Evolutionary conservation across 2,888 invertebrate genomes (phyloP).

Genomic region (Polydrusus cervinus): DNA sequence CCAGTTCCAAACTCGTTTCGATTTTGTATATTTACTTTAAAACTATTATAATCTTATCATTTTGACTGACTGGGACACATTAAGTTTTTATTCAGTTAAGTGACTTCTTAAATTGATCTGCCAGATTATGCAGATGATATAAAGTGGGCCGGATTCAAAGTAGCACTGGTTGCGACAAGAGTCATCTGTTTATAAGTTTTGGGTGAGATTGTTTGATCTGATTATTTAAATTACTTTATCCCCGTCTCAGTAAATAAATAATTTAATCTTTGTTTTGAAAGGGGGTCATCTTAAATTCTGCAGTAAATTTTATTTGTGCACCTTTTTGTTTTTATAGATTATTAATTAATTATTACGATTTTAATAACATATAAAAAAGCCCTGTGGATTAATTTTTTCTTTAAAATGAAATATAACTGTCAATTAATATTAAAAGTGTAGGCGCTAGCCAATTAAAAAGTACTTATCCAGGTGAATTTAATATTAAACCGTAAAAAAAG

Average conservation of each 20-base stretch:
- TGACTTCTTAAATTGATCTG: conserved; percentile 57
- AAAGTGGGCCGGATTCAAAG: conserved; percentile 43
- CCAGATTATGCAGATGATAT: conserved; percentile 60
- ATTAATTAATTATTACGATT: too few relatives aligned
- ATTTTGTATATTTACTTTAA: conserved; percentile 42
- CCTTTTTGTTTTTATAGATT: too few relatives aligned
- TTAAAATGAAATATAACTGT: too few relatives aligned
- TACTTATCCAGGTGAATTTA: conserved; percentile 1
- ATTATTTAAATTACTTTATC: neutral
- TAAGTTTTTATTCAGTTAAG: conserved; percentile 59
- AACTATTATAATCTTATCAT: conserved; percentile 58
- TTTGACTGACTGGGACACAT: conserved; percentile 57
- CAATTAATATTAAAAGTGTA: neutral
- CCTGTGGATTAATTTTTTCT: too few relatives aligned
- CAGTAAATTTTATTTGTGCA: too few relatives aligned
- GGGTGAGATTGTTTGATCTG: neutral
- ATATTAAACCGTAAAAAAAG: neutral
- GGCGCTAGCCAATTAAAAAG: neutral
- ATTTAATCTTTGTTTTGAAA: too few relatives aligned
- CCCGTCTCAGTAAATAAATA: neutral
- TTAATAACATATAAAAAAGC: too few relatives aligned
- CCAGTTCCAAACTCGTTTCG: conserved; percentile 36
- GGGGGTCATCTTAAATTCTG: too few relatives aligned
- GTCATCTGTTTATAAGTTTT: conserved; percentile 18
- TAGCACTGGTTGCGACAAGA: conserved; percentile 14